Percentiles rank a stretch among this genome's conserved stretches.
phyloP scores from a whole-genome alignment of 1,140 invertebrate species.

The Physella acuta region DNA sequence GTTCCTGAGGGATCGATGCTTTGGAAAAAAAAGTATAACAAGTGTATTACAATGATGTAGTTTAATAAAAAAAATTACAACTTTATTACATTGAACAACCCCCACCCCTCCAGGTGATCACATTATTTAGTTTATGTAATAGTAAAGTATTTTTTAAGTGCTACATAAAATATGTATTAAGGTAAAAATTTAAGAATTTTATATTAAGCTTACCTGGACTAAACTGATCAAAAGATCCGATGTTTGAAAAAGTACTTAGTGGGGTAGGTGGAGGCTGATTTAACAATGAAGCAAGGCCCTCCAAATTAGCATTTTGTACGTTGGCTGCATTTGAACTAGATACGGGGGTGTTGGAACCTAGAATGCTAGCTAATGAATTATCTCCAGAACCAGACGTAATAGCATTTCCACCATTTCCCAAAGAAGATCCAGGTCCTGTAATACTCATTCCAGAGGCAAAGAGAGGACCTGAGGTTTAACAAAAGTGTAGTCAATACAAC shows the following conservation, averaged over 20 bases:
- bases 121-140: no score
- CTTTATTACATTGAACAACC: no score
- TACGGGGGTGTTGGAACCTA: neutral
- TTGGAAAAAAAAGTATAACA: no score
- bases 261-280: slow-evolving; percentile 17
- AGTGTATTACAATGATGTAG: no score
- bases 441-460: slow-evolving; percentile 18
- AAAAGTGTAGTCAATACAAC: no score
- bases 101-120: no score
- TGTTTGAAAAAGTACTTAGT: slow-evolving; percentile 2
- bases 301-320: slow-evolving; percentile 23
- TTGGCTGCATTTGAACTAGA: slow-evolving; percentile 7
- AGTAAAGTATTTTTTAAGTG: no score
- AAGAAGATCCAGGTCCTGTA: slow-evolving; percentile 2
- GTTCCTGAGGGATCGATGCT: slow-evolving; percentile 6
- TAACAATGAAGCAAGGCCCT: slow-evolving; percentile 19
- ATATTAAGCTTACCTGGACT: slow-evolving; percentile 11
- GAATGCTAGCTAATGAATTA: slow-evolving; percentile 16
- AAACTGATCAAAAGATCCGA: slow-evolving; percentile 16
- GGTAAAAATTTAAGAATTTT: neutral
- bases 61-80: no score
- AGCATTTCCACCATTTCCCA: slow-evolving; percentile 12
- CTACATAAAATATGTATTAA: no score
- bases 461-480: slow-evolving; percentile 24
- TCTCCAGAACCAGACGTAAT: slow-evolving; percentile 12